Evolutionary conservation across 2,113 vertebrate species (phyloP).

Genomic region (Salvelinus fontinalis): DNA sequence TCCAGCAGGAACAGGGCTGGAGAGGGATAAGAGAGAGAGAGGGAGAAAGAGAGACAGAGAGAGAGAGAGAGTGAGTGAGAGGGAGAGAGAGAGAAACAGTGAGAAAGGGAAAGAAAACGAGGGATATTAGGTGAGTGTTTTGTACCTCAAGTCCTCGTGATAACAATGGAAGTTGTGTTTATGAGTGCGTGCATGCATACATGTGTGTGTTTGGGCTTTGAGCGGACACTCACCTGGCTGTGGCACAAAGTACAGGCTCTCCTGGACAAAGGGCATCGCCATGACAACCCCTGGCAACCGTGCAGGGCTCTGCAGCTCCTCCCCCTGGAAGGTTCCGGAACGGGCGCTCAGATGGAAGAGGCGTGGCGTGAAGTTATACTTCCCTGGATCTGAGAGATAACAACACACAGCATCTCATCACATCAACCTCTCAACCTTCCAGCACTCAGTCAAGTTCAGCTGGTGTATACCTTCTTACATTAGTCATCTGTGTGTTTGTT

Average conservation of each 20-base stretch:
- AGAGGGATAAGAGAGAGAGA: conserved; percentile 1
- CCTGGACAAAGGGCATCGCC: conserved; percentile 77
- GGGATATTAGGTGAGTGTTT: no score
- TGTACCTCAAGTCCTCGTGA: neutral
- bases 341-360: conserved; percentile 72
- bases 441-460: neutral
- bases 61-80: neutral
- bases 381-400: conserved; percentile 70
- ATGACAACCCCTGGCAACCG: conserved; percentile 59
- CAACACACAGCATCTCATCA: neutral
- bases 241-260: conserved; percentile 64
- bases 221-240: conserved; percentile 68
- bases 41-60: neutral
- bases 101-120: no score
- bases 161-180: neutral
- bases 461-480: neutral
- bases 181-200: neutral
- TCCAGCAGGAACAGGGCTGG: conserved; percentile 78
- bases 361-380: conserved; percentile 78
- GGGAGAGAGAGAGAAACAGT: neutral
- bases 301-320: conserved; percentile 64
- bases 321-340: conserved; percentile 62
- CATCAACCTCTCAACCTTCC: neutral
- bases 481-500: neutral
- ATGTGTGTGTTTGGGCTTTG: neutral